phyloP scores from a whole-genome alignment of 1,140 invertebrate genomes.

The Drosophila subpulchrella region DNA sequence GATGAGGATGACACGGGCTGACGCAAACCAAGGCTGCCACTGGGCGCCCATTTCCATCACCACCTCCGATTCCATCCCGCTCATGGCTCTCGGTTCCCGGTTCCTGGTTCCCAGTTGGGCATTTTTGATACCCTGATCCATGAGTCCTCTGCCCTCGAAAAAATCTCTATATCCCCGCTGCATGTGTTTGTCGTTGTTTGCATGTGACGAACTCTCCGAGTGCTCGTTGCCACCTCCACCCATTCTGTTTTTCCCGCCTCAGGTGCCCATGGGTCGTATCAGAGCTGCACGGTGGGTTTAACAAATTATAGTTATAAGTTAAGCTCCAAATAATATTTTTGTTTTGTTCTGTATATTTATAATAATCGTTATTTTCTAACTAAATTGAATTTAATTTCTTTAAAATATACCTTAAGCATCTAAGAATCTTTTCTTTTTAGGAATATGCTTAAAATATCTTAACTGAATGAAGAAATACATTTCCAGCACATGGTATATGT shows the following conservation, averaged over 20 bases:
- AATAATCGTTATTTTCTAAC: too few species aligned
- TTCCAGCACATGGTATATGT: too few species aligned
- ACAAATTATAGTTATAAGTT: not conserved
- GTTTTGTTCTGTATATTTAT: too few species aligned
- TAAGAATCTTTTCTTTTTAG: too few species aligned
- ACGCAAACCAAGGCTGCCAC: conserved; percentile 37
- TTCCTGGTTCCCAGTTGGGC: not conserved
- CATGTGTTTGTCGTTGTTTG: conserved; percentile 73
- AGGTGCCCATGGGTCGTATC: conserved; percentile 39
- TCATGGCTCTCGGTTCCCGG: conserved; percentile 4
- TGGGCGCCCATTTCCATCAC: conserved; percentile 34
- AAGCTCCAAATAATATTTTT: too few species aligned
- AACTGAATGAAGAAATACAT: too few species aligned
- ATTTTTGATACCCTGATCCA: conserved; percentile 19
- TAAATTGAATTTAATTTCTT: too few species aligned
- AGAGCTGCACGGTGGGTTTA: conserved; percentile 27
- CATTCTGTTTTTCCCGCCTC: not conserved
- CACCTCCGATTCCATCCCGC: conserved; percentile 16
- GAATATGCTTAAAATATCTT: too few species aligned
- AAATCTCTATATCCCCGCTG: conserved; percentile 45
- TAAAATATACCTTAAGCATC: too few species aligned
- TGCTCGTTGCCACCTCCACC: conserved; percentile 30
- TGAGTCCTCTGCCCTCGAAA: not conserved
- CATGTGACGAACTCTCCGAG: conserved; percentile 63
- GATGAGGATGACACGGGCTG: conserved; percentile 58